Evolutionary conservation across 2,113 vertebrate genomes (phyloP).

Genomic region (Rhea pennata): DNA sequence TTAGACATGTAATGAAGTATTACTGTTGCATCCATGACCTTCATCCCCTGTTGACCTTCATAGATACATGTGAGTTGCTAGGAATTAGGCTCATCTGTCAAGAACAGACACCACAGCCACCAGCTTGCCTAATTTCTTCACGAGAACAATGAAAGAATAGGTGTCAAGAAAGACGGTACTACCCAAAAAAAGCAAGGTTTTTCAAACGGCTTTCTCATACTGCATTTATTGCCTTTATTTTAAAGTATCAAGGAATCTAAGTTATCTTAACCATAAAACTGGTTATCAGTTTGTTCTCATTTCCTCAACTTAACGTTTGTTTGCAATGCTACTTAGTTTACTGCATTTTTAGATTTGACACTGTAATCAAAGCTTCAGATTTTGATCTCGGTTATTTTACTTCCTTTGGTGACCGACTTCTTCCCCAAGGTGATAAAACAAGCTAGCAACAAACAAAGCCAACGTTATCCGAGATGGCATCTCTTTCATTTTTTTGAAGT

Average conservation of each 20-base stretch:
- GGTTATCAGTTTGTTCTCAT: not conserved
- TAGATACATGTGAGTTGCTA: not conserved
- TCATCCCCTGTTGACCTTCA: conserved; percentile 11
- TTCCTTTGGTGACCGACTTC: conserved; percentile 9
- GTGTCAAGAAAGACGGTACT: not conserved
- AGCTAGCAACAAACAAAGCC: not conserved
- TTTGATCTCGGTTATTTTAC: not conserved
- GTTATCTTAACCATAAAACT: not conserved
- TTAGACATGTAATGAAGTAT: not conserved
- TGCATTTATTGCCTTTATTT: not conserved
- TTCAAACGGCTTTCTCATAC: not conserved
- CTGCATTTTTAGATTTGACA: not conserved
- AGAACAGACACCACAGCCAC: not conserved
- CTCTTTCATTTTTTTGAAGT: not conserved
- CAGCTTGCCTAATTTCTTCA: not conserved
- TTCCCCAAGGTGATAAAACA: not conserved
- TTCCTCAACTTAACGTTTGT: not conserved
- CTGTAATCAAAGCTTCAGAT: conserved; percentile 21
- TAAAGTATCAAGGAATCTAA: not conserved
- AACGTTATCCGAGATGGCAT: not conserved
- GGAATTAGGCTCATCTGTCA: conserved; percentile 23
- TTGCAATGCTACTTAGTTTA: not conserved
- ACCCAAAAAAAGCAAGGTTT: not conserved
- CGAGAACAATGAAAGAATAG: not conserved
- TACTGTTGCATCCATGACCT: not conserved